Conservation (phyloP, 2,888 invertebrate species). For the Aleiodes alternator region DNA sequence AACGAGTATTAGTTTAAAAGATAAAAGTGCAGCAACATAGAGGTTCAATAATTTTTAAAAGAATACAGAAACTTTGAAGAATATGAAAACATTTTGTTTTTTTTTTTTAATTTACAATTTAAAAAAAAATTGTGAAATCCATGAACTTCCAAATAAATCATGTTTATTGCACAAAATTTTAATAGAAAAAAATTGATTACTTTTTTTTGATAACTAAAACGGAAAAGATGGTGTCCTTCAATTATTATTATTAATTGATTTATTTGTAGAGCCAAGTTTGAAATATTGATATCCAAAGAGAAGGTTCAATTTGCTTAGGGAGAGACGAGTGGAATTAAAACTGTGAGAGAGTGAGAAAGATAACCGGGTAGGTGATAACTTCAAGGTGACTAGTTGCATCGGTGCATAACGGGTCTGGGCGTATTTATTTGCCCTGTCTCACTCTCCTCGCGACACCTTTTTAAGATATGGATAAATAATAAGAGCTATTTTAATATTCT, state of each 20-base stretch:
- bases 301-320: constrained; percentile 26
- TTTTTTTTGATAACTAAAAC: constrained; percentile 19
- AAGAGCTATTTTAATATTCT: background rate
- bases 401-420: constrained; percentile 57
- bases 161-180: constrained; percentile 15
- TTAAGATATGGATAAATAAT: constrained; percentile 28
- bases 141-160: no score
- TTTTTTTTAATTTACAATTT: no score
- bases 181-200: background rate
- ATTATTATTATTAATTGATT: constrained; percentile 26
- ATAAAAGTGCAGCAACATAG: no score
- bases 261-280: constrained; percentile 20
- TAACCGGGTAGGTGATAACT: constrained; percentile 46
- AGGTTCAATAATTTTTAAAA: no score
- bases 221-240: constrained; percentile 30
- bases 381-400: constrained; percentile 62
- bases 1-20: no score
- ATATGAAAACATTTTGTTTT: no score
- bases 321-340: background rate
- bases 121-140: no score
- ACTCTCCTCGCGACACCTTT: constrained; percentile 34
- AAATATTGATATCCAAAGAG: constrained; percentile 34
- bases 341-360: background rate
- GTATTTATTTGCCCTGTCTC: constrained; percentile 46
- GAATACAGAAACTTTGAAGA: no score